Evolutionary conservation across 2,888 invertebrate genomes (phyloP), one percentile per base, ranked within the genome.

Genomic region (Cepaea hortensis): DNA sequence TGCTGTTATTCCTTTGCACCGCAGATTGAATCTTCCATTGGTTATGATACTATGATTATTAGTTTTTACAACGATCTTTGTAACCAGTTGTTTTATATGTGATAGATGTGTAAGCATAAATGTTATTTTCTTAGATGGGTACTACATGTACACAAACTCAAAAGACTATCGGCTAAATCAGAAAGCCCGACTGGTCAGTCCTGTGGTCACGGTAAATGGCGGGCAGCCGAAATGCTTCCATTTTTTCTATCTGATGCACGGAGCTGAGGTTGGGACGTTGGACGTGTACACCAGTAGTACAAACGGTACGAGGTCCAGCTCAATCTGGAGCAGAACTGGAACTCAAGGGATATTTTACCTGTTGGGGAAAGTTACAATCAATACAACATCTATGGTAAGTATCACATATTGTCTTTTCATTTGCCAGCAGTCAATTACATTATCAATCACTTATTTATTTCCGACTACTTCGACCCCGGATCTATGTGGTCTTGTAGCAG

Each of bases 191-290:
- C 70, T 93, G 48, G 88, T 90, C 84, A 92, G 92, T 85, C 91
- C 92, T 6, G 50, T 84, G 9, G 90, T 89, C 65, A 89, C 87
- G 62, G 87, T 90, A 46, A 89, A 91, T 15, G 76, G 89, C 0
- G 90, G 90, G 0, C 88, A 90, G 11, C 3, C 13, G 70, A 68
- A 81, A 61, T 94, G 94, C 89, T 88, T 94, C 50, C 90, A 91
- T 55, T 93, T 94, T 89, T 93, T 91, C 91, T 93, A 92, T 87
- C 91, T 91, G 88, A 93, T 93, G 92, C 91, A 92, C 86, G 93
- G 94, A 7, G 85, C 81, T 13, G 80, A 87, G n/a, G 89, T 91
- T 75, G 93, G 93, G 20, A 87, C 89, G 9, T 83, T 87, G 55
- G 85, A 85, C 62, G 81, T 87, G 7, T 87, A 87, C 80, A 55